A percentile compares a stretch with the other conserved stretches of the same genome.
These are phyloP conservation scores for Callocephalon fimbriatum DNA, from an alignment of 2,113 vertebrate genomes.

Conservation along the genomic window DNA sequence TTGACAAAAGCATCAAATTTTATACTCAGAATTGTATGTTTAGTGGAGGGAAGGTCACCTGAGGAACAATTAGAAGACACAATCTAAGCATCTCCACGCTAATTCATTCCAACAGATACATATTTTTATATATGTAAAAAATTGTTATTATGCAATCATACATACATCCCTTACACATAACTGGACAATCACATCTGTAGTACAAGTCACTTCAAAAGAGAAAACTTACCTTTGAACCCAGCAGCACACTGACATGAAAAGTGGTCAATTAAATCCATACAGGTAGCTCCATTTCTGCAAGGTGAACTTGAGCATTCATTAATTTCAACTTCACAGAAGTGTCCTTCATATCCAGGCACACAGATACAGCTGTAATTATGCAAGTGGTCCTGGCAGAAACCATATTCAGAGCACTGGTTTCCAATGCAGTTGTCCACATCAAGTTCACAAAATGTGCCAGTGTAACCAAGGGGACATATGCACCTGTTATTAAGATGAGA, in stretches of 20 bases:
- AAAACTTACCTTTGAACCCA: conserved; percentile 81
- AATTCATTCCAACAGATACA: background rate
- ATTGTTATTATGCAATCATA: background rate
- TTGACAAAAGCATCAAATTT: background rate
- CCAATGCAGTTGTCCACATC: conserved; percentile 73
- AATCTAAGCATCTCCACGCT: background rate
- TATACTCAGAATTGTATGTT: background rate
- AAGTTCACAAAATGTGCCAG: conserved; percentile 71
- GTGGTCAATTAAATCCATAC: conserved; percentile 73
- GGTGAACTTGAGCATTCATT: conserved; percentile 80
- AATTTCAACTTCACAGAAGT: conserved; percentile 77
- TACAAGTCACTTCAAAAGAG: background rate
- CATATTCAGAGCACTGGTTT: conserved; percentile 74
- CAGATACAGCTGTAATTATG: conserved; percentile 81
- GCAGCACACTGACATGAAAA: conserved; percentile 77
- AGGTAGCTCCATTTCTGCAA: conserved; percentile 78
- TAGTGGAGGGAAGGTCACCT: background rate
- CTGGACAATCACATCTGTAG: background rate
- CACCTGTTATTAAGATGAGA: conserved; percentile 66
- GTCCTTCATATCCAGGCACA: conserved; percentile 77
- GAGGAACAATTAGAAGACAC: background rate
- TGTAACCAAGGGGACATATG: conserved; percentile 75
- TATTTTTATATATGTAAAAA: background rate
- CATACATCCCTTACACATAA: background rate
- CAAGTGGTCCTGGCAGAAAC: conserved; percentile 72